Conservation (phyloP, 2,797 vertebrate genomes). For the Acanthornis magna region DNA sequence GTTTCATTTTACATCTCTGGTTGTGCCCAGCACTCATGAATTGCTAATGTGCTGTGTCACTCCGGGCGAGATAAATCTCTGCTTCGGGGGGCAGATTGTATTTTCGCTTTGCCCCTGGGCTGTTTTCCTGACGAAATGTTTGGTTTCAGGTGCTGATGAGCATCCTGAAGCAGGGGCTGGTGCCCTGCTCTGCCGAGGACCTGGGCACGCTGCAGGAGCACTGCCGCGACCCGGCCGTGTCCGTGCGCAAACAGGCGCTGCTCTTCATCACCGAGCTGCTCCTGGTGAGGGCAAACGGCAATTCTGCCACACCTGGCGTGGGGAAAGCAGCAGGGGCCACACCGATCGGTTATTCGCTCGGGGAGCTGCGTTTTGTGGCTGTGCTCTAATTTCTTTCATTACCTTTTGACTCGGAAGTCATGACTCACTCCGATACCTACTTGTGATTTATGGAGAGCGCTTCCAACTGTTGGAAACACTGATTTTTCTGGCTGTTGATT, state of each 20-base stretch:
- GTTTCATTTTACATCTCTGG: background rate
- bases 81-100: background rate
- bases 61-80: fast-evolving
- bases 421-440: background rate
- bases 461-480: background rate
- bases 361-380: background rate
- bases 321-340: background rate
- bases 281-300: conserved; percentile 71
- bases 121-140: background rate
- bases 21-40: background rate
- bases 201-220: conserved; percentile 82
- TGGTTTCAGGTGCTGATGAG: conserved; percentile 81
- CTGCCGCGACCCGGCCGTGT: conserved; percentile 87
- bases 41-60: fast-evolving
- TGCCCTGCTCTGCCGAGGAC: conserved; percentile 77
- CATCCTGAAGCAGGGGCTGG: conserved; percentile 82
- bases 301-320: fast-evolving
- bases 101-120: background rate
- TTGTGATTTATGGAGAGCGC: conserved; percentile 11
- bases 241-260: conserved; percentile 91
- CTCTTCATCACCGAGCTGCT: conserved; percentile 89
- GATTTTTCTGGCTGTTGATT: conserved; percentile 29
- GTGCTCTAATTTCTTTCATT: background rate
- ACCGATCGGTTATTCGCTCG: background rate
- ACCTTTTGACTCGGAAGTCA: background rate